Percentiles rank a stretch among this genome's conserved stretches.
Conservation (phyloP, 2,113 vertebrate species). For the Sphaerodactylus townsendi region DNA sequence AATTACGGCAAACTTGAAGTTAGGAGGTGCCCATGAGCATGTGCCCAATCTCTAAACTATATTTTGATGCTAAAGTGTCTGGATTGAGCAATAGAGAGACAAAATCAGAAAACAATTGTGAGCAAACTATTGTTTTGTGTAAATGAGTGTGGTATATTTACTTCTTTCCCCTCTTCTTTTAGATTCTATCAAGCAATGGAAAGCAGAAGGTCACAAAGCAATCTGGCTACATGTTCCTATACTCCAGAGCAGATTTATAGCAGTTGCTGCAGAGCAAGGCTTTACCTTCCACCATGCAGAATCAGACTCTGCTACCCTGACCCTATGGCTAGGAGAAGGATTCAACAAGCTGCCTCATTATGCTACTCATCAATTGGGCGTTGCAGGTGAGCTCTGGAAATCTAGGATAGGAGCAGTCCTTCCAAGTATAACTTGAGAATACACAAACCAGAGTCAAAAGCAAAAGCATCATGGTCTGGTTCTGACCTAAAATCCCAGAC, state of each 20-base stretch:
- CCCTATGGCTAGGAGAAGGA: conserved; percentile 84
- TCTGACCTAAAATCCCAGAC: neutral
- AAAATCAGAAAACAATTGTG: no score
- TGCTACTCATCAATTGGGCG: conserved; percentile 91
- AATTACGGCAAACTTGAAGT: no score
- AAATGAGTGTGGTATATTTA: neutral
- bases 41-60: no score
- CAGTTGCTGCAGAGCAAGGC: conserved; percentile 80
- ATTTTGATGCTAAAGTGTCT: no score
- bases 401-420: neutral
- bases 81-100: no score
- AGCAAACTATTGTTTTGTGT: no score
- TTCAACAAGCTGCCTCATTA: conserved; percentile 83
- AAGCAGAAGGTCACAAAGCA: conserved; percentile 76
- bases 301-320: conserved; percentile 72
- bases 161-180: neutral
- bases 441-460: neutral
- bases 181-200: conserved; percentile 85
- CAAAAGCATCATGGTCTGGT: neutral
- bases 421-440: neutral
- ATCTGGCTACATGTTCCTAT: conserved; percentile 89
- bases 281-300: conserved; percentile 90
- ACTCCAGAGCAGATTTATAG: conserved; percentile 76
- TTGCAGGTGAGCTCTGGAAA: conserved; percentile 81
- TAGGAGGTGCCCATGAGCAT: no score